phyloP scores from a whole-genome alignment of 2,797 vertebrate species.

The Spheniscus humboldti region DNA sequence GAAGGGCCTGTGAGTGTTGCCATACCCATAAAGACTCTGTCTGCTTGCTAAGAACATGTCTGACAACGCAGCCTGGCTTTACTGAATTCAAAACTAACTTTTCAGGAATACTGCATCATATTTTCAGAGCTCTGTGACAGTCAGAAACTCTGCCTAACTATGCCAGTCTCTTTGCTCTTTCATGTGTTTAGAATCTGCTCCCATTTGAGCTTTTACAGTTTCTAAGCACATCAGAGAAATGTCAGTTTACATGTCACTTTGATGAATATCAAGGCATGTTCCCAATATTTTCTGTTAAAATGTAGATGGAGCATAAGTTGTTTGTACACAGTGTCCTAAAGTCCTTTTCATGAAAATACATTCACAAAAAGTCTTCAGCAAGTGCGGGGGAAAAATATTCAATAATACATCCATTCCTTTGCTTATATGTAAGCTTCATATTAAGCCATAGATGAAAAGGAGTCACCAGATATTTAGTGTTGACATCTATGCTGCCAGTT shows the following conservation, averaged over 20 bases:
- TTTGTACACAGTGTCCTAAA: background rate
- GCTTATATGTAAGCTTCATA: background rate
- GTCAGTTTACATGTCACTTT: background rate
- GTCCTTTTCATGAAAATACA: background rate
- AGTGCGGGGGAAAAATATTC: background rate
- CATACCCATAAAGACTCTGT: background rate
- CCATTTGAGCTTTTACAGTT: background rate
- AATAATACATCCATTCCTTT: background rate
- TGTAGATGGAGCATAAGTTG: background rate
- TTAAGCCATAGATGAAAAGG: background rate
- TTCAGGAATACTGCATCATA: background rate
- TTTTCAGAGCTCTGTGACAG: background rate
- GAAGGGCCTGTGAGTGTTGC: background rate
- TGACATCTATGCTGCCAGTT: background rate
- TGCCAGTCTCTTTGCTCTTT: background rate
- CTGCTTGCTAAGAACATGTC: background rate
- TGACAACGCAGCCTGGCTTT: background rate
- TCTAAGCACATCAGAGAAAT: background rate
- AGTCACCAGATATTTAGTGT: background rate
- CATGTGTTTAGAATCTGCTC: background rate
- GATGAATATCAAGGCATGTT: background rate
- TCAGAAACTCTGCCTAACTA: background rate
- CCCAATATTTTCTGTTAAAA: background rate
- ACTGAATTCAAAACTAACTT: background rate
- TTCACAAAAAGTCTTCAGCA: background rate